Evolutionary conservation across 2,797 vertebrate species (phyloP), one percentile per base, ranked within the genome.

Genomic region (Petrocephalus schoutedeni): DNA sequence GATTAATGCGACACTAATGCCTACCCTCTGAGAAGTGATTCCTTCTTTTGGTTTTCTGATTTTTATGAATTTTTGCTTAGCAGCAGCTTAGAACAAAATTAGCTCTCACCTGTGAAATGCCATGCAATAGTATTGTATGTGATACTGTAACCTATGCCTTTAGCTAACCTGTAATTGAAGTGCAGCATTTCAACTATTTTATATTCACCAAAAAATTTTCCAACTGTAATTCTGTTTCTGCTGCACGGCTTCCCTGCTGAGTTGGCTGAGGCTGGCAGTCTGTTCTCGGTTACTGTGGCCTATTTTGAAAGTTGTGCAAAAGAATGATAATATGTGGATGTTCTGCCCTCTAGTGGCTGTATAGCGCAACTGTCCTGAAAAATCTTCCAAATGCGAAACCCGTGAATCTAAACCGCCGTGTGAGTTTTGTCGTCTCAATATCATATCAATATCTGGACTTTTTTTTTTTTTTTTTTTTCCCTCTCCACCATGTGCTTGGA

Each of bases 261-360:
- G 7, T 23, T 64, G 41, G 21, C 41, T 86, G 41, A 51, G 21
- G 28, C 36, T 61, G 23, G 32, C 28, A 86, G 16, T 19, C 32
- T 82, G n/a, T 86, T n/a, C 1, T 45, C 8, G 23, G 23, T 49
- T 36, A 49, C 85, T 86, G 54, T 58, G 32, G 56, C 19, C 61
- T 84, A 8, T 54, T 64, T 23, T 36, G 51, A 77, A 77, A 45
- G 14, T 45, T 2, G 36, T n/a, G 41, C 28, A 71, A 12, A 58
- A 49, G 14, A 80, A 21, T 64, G 87, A 82, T n/a, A 49, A 45
- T 54, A 10, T 88, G 57, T 88, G 87, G 41, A 28, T 56, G 32
- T 64, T 59, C 45, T 88, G 87, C 80, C 80, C 80, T 61, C 87
- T 88, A 59, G 2, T 88, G 57, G 87, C 59, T 67, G 19, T 85